Evolutionary conservation across 1,140 invertebrate genomes (phyloP), one percentile per base, ranked within the genome.

Genomic region (Formica selysi): DNA sequence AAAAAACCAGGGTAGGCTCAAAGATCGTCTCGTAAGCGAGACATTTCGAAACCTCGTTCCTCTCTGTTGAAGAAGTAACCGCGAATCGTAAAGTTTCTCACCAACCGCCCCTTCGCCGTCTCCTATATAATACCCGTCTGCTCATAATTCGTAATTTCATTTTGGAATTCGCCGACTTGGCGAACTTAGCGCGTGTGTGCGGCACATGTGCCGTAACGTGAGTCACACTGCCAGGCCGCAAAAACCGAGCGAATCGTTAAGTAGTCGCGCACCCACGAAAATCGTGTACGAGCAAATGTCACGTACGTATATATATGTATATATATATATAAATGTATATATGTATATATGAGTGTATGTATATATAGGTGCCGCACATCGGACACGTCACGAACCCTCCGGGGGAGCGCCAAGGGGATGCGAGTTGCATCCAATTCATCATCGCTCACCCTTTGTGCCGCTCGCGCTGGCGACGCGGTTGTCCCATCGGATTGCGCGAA

Each of bases 101-200:
- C 32, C 51, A 78, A 78, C 61, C 81, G 44, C 73, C 61, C 70
- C 26, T 57, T 51, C 62, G 54, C 36, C 61, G 65, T 44, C 26
- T 29, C 76, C 13, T 59, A 32, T 62, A 57, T 51, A 51, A 51
- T 54, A 64, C 16, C 32, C 74, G 16, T 51, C 80, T 83, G 84
- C 74, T 85, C 73, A 67, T 86, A 91, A 91, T 89, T 90, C 81
- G 87, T 88, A 91, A 91, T 91, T 91, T 91, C 87, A 90, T 91
- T 91, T 90, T 79, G 61, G 62, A 78, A 78, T 65, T 61, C 61
- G 36, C 67, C 64, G 78, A 87, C 86, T 87, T 78, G 64, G 65
- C 54, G 32, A 61, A 59, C 51, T 85, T 76, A 62, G 57, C 51
- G 54, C 68, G 64, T 38, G 80, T 73, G 62, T 61, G 61, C 26